Evolutionary conservation across 1,140 invertebrate species (phyloP).

Genomic region (Euschistus heros): DNA sequence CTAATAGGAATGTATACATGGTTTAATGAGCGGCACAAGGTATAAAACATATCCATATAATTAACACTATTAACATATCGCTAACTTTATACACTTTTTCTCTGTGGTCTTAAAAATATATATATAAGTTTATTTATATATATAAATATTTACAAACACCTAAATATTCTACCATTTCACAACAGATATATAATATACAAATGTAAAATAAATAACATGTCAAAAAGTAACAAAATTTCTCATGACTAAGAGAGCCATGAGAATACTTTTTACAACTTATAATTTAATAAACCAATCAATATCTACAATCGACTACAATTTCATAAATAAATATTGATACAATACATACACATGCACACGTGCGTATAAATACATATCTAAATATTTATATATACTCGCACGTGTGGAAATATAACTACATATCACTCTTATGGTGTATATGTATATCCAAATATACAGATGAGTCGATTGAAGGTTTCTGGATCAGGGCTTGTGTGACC

Average conservation of each 20-base stretch:
- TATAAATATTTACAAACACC: neutral
- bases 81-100: neutral
- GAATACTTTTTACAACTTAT: neutral
- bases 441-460: neutral
- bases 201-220: constrained; percentile 16
- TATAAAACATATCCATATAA: too few species aligned
- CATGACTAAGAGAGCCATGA: neutral
- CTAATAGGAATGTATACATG: neutral
- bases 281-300: neutral
- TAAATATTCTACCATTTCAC: constrained; percentile 5
- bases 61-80: neutral
- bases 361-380: neutral
- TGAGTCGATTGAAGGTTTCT: neutral
- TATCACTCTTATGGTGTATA: neutral
- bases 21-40: too few species aligned
- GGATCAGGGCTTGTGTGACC: constrained; percentile 12
- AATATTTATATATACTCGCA: neutral
- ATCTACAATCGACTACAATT: constrained; percentile 1
- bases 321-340: constrained; percentile 1
- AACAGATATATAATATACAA: constrained; percentile 12
- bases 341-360: neutral
- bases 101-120: neutral
- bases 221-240: constrained; percentile 9
- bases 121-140: neutral
- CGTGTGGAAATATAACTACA: neutral